A percentile compares a stretch with the other conserved stretches of the same genome.
Evolutionary conservation across 2,113 vertebrate species (phyloP).

Genomic region (Macrotis lagotis): DNA sequence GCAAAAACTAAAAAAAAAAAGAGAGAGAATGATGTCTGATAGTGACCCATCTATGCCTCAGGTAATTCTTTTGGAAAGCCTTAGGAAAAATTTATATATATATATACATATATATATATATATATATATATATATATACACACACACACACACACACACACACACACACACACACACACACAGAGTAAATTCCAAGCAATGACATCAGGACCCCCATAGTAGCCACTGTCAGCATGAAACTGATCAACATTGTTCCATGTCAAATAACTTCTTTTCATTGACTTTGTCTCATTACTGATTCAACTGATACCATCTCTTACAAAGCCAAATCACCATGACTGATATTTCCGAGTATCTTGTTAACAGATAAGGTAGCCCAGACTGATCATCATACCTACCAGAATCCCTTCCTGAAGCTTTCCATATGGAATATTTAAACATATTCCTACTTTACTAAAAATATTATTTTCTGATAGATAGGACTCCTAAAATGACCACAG

Average conservation of each 20-base stretch:
- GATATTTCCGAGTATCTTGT: neutral
- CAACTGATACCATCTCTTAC: neutral
- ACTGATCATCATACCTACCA: neutral
- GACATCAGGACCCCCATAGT: neutral
- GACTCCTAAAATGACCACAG: constrained; percentile 60
- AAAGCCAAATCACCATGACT: neutral
- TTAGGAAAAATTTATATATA: neutral
- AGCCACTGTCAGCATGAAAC: neutral
- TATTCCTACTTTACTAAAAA: constrained; percentile 16
- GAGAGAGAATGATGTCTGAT: neutral
- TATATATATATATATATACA: too few relatives aligned
- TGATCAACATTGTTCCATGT: neutral
- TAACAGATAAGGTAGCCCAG: neutral
- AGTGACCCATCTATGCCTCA: neutral
- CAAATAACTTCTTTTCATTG: neutral
- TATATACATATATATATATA: too few relatives aligned
- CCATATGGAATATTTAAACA: neutral
- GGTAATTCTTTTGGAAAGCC: neutral
- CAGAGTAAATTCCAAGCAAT: neutral
- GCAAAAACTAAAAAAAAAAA: too few relatives aligned
- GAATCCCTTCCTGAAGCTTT: neutral
- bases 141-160: too few relatives aligned
- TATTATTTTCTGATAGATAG: constrained; percentile 69
- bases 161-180: too few relatives aligned
- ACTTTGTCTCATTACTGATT: neutral